Percentiles rank a stretch among this genome's conserved stretches.
phyloP scores from a whole-genome alignment of 2,888 invertebrate species.

The Atethmia centrago region DNA sequence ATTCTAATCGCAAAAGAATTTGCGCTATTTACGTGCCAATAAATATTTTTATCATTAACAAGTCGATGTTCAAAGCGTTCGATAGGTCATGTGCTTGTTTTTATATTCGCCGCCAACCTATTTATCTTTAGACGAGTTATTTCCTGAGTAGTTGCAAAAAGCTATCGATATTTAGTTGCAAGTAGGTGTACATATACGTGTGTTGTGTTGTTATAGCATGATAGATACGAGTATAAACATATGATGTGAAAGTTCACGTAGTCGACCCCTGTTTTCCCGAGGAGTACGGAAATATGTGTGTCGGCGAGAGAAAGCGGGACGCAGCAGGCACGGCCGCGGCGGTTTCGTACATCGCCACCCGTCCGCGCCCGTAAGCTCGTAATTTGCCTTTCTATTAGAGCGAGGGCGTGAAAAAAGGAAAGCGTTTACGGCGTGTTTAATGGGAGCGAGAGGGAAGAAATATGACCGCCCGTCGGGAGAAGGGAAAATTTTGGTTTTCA shows the following conservation, averaged over 20 bases:
- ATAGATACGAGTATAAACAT: conserved; percentile 80
- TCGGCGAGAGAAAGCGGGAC: conserved; percentile 81
- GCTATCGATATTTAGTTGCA: conserved; percentile 37
- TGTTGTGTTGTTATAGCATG: conserved; percentile 58
- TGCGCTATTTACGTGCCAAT: conserved; percentile 11
- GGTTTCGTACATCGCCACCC: conserved; percentile 90
- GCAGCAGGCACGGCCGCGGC: conserved; percentile 81
- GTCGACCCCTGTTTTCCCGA: conserved; percentile 85
- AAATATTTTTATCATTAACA: conserved; percentile 24
- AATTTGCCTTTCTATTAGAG: conserved; percentile 91
- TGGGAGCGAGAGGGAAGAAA: conserved; percentile 91
- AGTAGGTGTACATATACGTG: conserved; percentile 28
- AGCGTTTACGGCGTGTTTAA: conserved; percentile 91
- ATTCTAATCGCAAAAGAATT: conserved; percentile 39
- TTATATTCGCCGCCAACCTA: conserved; percentile 6
- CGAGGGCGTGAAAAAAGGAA: conserved; percentile 91
- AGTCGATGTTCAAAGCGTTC: conserved; percentile 9
- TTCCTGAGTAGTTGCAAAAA: conserved; percentile 42
- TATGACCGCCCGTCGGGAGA: conserved; percentile 89
- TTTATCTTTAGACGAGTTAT: conserved; percentile 23
- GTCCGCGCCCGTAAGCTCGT: conserved; percentile 91
- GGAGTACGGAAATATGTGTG: conserved; percentile 79
- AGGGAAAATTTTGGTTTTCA: conserved; percentile 90
- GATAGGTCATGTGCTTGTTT: conserved; percentile 12
- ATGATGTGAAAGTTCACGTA: conserved; percentile 88